Evolutionary conservation across 1,140 invertebrate genomes (phyloP), one percentile per base, ranked within the genome.

Genomic region (Lasaia peninsularis): DNA sequence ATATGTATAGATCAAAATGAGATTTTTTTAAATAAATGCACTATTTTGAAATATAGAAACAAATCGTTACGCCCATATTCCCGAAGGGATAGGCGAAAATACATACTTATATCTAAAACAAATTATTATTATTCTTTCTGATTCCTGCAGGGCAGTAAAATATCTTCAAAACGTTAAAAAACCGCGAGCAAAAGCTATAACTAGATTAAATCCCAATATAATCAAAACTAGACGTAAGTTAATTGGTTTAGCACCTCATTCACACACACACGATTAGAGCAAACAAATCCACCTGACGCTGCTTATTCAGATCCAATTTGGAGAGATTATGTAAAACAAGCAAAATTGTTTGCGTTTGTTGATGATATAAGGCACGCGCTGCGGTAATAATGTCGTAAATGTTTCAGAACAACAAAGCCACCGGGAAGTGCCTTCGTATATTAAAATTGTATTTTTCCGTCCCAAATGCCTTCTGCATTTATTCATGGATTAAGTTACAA

Each of bases 331-430:
- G 75, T 71, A 75, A 73, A 78, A 71, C 69, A 69, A 35, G 57
- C 56, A 58, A 67, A 79, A 79, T 78, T 78, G 73, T 78, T 78
- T 71, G 63, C 60, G 57, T 72, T 80, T 75, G 71, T 77, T 78
- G 72, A 66, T 72, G 71, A 74, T 63, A 81, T 75, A 74, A 68
- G 62, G 60, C 58, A 69, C 65, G 66, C 56, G 66, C 52, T 63
- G 59, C 63, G 49, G 69, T 82, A 78, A 79, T 82, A 78, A 78
- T 73, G 71, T 74, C 73, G 74, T 82, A 79, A 82, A 81, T 76
- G 71, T 71, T 72, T 69, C 68, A 71, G 64, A 62, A 65, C 65
- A 58, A 64, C 63, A 63, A 69, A 75, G 67, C 67, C 56, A 63
- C 52, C 31, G 57, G 68, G 49, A 73, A 75, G 70, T 65, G 65